Evolutionary conservation across 2,888 invertebrate species (phyloP).

Genomic region (Synergus umbraculus): DNA sequence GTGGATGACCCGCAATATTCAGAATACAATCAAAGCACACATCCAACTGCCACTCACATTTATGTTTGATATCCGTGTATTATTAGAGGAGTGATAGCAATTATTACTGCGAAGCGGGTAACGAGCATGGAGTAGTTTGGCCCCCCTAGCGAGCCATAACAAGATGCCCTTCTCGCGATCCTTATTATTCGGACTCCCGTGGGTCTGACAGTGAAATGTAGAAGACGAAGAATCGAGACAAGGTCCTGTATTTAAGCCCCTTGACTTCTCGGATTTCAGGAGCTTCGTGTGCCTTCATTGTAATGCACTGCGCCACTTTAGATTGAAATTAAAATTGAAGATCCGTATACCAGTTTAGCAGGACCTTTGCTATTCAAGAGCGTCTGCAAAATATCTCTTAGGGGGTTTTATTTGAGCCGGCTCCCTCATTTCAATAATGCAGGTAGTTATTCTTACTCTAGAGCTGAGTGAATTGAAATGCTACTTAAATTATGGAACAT

Average conservation of each 20-base stretch:
- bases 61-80: conserved; percentile 36
- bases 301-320: conserved; percentile 35
- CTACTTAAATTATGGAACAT: background rate
- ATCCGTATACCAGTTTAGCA: conserved; percentile 16
- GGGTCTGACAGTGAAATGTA: conserved; percentile 48
- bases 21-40: conserved; percentile 6
- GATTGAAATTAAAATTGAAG: conserved; percentile 27
- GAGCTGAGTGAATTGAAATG: background rate
- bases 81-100: conserved; percentile 52
- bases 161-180: conserved; percentile 62
- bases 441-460: background rate
- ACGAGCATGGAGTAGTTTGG: conserved; percentile 62
- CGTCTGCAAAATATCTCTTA: background rate
- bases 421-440: background rate
- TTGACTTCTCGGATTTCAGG: conserved; percentile 38
- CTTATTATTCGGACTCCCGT: conserved; percentile 56
- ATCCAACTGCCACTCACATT: conserved; percentile 2
- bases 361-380: background rate
- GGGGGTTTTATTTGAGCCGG: conserved; percentile 1
- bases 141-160: conserved; percentile 65
- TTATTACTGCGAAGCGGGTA: conserved; percentile 61
- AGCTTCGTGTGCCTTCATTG: conserved; percentile 28
- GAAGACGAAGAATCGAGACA: conserved; percentile 39
- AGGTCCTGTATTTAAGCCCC: conserved; percentile 29
- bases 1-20: background rate